These are phyloP conservation scores for Steinernema feltiae DNA, from an alignment of 1,140 invertebrate species.

Conservation along the genomic window DNA sequence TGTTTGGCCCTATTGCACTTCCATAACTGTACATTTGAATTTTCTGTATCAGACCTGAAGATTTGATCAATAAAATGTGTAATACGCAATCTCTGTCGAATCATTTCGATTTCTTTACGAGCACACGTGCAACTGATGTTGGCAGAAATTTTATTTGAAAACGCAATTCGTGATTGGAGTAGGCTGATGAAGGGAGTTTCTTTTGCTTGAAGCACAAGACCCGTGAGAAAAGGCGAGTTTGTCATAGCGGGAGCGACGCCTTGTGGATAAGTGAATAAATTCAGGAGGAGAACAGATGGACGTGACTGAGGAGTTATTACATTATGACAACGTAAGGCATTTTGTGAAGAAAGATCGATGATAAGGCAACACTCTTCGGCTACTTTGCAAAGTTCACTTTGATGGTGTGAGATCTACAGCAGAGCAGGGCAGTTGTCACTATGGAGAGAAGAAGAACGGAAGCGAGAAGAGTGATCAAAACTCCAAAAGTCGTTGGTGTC, in stretches of 20 bases:
- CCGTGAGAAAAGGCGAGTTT: not conserved
- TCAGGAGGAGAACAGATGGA: not conserved
- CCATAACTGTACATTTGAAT: not conserved
- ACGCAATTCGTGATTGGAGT: not conserved
- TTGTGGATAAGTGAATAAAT: not conserved
- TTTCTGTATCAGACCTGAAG: not conserved
- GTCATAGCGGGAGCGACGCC: not conserved
- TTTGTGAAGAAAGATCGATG: too few relatives aligned
- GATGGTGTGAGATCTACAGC: conserved; percentile 33
- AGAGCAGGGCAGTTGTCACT: conserved; percentile 32
- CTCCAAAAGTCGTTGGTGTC: conserved; percentile 24
- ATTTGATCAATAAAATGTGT: not conserved
- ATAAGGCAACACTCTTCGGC: not conserved
- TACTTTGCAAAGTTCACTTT: conserved; percentile 29
- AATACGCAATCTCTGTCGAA: too few relatives aligned
- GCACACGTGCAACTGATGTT: too few relatives aligned
- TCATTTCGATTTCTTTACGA: too few relatives aligned
- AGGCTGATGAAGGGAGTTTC: conserved; percentile 1
- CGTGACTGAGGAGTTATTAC: too few relatives aligned
- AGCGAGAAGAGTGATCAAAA: conserved; percentile 20
- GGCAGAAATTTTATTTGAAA: too few relatives aligned
- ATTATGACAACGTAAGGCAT: too few relatives aligned
- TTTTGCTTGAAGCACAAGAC: not conserved
- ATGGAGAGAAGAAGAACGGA: conserved; percentile 32
- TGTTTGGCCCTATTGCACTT: not conserved